These are phyloP conservation scores for Pristionchus maxplancki DNA, from an alignment of 2,888 invertebrate genomes.

Conservation along the genomic window DNA sequence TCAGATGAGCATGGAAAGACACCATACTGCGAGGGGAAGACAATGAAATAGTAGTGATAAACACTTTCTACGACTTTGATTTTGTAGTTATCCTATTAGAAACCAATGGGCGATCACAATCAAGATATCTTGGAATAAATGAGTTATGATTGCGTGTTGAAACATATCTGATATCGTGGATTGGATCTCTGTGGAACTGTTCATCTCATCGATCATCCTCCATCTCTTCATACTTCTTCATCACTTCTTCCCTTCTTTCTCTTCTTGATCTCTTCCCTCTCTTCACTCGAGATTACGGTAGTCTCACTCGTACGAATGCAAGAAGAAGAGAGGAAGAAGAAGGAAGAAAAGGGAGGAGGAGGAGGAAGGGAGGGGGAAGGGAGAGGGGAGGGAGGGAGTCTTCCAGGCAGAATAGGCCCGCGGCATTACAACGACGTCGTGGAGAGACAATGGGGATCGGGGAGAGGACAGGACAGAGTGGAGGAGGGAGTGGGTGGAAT, in stretches of 20 bases:
- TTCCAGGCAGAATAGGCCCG: conserved; percentile 1
- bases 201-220: conserved; percentile 22
- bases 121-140: too few species aligned
- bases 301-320: conserved; percentile 30
- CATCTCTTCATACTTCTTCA: conserved; percentile 9
- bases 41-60: too few species aligned
- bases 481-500: not conserved
- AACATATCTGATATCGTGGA: not conserved
- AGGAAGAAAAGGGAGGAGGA: conserved; percentile 18
- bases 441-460: not conserved
- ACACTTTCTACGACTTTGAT: too few species aligned
- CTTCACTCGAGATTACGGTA: conserved; percentile 23
- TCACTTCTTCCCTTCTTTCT: conserved; percentile 3
- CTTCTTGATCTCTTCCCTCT: not conserved
- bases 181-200: not conserved
- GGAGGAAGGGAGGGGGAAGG: not conserved
- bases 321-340: conserved; percentile 36
- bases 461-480: conserved; percentile 1
- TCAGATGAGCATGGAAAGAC: conserved; percentile 15
- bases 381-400: not conserved
- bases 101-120: too few species aligned
- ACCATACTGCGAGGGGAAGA: not conserved
- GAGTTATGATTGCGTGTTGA: not conserved
- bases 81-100: too few species aligned
- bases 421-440: conserved; percentile 18